A percentile compares a stretch with the other conserved stretches of the same genome.
Conservation (phyloP, 2,797 vertebrate species). For the Enteromius afrohamiltoni region DNA sequence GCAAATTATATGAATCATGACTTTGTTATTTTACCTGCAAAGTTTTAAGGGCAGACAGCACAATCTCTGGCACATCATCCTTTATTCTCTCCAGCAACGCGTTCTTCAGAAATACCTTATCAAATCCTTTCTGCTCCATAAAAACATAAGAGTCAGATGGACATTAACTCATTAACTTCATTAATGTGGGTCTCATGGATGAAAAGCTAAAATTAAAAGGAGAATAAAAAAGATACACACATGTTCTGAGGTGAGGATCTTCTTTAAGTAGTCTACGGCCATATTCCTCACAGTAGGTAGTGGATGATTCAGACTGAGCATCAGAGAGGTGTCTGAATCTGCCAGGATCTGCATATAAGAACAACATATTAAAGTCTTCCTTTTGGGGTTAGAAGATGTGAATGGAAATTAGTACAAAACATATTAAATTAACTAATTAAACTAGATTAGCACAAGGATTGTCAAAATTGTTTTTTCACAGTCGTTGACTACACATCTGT, state of each 20-base stretch:
- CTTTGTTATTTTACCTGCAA: conserved; percentile 79
- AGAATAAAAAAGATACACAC: conserved; percentile 66
- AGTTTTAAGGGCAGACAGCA: conserved; percentile 78
- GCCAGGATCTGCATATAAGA: conserved; percentile 79
- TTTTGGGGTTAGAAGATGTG: neutral
- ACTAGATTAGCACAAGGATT: neutral
- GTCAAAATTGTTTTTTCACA: neutral
- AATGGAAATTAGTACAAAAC: neutral
- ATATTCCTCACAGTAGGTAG: conserved; percentile 83
- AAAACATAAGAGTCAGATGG: neutral
- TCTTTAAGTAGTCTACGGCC: conserved; percentile 85
- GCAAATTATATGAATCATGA: neutral
- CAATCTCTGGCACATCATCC: conserved; percentile 86
- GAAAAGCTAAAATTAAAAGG: neutral
- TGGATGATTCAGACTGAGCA: conserved; percentile 93
- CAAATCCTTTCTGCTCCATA: conserved; percentile 79
- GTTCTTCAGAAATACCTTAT: conserved; percentile 85
- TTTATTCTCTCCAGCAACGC: conserved; percentile 82
- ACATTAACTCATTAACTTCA: neutral
- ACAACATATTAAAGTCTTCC: neutral
- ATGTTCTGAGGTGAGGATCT: conserved; percentile 77
- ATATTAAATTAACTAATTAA: neutral
- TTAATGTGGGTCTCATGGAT: neutral
- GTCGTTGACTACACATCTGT: neutral
- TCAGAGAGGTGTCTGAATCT: conserved; percentile 87